Conservation (phyloP, 2,888 invertebrate genomes). For the Spisula solida region DNA sequence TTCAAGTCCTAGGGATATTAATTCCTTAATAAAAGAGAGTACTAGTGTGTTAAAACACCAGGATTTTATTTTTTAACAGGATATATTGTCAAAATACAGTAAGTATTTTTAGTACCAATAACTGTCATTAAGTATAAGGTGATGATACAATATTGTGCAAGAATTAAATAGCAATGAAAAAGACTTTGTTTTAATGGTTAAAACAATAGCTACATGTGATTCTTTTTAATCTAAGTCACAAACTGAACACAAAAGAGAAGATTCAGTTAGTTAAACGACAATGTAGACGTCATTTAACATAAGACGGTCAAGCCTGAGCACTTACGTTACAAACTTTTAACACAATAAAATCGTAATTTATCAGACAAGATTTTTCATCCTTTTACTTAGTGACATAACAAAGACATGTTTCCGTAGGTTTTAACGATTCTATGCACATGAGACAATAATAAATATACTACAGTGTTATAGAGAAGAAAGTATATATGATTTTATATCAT, state of each 20-base stretch:
- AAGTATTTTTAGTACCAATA: background rate
- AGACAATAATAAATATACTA: constrained; percentile 24
- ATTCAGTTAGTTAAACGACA: background rate
- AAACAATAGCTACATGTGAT: too few relatives aligned
- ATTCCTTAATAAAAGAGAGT: background rate
- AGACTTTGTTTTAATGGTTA: too few relatives aligned
- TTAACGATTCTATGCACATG: constrained; percentile 39
- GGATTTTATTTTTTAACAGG: constrained; percentile 1
- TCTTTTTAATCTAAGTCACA: background rate
- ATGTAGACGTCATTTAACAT: background rate
- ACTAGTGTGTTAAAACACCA: background rate
- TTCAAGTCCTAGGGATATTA: background rate
- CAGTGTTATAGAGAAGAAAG: constrained; percentile 40
- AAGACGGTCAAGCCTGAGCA: background rate
- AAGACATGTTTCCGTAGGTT: constrained; percentile 24
- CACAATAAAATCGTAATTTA: constrained; percentile 36
- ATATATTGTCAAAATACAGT: background rate
- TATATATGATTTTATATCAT: constrained; percentile 51
- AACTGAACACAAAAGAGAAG: background rate
- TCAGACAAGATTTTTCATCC: constrained; percentile 30
- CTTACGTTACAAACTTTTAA: constrained; percentile 19
- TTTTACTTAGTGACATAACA: constrained; percentile 32
- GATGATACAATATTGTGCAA: too few relatives aligned
- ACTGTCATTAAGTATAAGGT: too few relatives aligned
- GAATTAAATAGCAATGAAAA: too few relatives aligned